Base-by-base conservation (phyloP, 1,140 invertebrate species). In the Euura saliciscinereae region DNA sequence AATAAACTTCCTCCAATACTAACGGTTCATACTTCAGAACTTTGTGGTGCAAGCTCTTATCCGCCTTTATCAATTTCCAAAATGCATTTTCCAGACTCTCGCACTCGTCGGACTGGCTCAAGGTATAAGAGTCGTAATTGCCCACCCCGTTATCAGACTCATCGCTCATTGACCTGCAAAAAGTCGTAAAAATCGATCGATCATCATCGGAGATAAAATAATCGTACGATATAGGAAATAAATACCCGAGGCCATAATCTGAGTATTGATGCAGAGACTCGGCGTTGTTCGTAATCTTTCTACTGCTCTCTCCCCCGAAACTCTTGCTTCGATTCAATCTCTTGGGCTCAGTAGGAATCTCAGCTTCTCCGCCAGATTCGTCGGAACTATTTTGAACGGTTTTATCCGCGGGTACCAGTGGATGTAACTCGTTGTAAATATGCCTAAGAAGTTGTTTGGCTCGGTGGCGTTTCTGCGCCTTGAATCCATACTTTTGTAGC, bases 1-100 rank as follows among this genome's bases (percentile, higher is more conserved):
- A 65, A 70, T 85, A 81, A 8, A 89, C 74, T 0, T 77, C 64
- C 73, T 89, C 83, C 6, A 89, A 75, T 72, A 84, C 82, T 69
- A 90, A 76, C 3, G 89, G 88, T 74, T 89, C 84, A 74, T 89
- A 90, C 7, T 74, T 73, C n/a, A 90, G 77, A 73, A 89, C 80
- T 71, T 87, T 85, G 42, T 78, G 78, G 69, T 89, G 71, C 8
- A 89, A 73, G 51, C 85, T 79, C 66, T 79, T 76, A 74, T 87
- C 78, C 46, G 64, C 69, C 44, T 72, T 70, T 4, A 89, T 77
- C 7, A 88, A 71, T 66, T 77, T 79, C n/a, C 66, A 70, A 75
- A 89, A 84, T 43, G 75, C 78, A 66, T 85, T 72, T 76, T 78
- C 75, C 42, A 85, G 75, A 69, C 46, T 80, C n/a, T 45, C 44